Evolutionary conservation across 2,888 invertebrate species (phyloP), one percentile per base, ranked within the genome.

Genomic region (Melanostoma scalare): DNA sequence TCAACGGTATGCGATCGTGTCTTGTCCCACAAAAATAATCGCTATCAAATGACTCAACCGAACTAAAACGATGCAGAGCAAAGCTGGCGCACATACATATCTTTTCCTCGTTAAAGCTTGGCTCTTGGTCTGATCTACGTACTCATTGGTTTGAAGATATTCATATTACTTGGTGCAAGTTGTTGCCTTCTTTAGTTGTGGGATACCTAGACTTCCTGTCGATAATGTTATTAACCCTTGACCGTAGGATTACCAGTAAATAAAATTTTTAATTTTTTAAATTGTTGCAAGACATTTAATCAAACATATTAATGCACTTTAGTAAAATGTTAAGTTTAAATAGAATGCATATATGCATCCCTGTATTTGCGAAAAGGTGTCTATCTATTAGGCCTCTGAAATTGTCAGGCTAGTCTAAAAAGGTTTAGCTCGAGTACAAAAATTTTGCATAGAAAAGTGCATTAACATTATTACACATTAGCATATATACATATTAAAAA

Each of bases 41-140:
- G 65, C 48, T 65, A 74, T 71, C 74, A 48, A 60, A 79, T 78
- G 74, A 84, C 53, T 84, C 78, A 78, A 69, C 53, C 65, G 33
- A 74, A 58, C 56, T 78, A 48, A 71, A 79, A 40, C 50, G 74
- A 55, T 84, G 67, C 74, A 75, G 74, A 84, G 78, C 60, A 71
- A 65, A 75, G 65, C 63, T 44, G 35, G 58, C n/a, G 52, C 30
- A 68, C 30, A 20, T n/a, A 30, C 36, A 38, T 53, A 65, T 42
- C 60, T 76, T 52, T 61, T 40, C 38, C 50, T 68, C 4, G 10
- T 52, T 30, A 78, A 82, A 82, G 76, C 81, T 81, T 46, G 42
- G 38, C 3, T 52, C 2, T 44, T 31, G 8, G 40, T 9, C 42
- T 10, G 36, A 56, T 10, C 3, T 53, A 33, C 53, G 31, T n/a